Evolutionary conservation across 2,113 vertebrate genomes (phyloP).

Genomic region (Oreochromis niloticus): DNA sequence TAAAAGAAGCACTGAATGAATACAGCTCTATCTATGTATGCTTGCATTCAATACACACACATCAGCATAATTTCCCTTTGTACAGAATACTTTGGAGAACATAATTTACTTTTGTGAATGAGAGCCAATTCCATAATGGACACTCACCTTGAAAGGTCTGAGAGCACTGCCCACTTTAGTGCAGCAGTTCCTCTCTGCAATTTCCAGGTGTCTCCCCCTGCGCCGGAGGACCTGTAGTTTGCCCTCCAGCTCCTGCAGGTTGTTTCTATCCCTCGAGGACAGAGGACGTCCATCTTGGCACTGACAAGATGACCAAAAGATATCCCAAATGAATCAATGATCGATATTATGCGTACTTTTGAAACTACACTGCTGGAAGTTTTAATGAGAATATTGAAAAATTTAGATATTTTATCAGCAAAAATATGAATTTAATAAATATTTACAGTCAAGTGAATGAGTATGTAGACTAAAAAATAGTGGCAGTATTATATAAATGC

Average conservation of each 20-base stretch:
- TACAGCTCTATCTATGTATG: background rate
- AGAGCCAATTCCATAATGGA: slow-evolving; percentile 12
- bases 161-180: slow-evolving; percentile 84
- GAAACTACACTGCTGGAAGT: background rate
- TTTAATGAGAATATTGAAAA: background rate
- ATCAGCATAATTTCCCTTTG: background rate
- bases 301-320: slow-evolving; percentile 58
- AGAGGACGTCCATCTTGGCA: slow-evolving; percentile 91
- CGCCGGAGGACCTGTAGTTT: slow-evolving; percentile 82
- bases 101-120: background rate
- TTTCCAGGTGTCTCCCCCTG: slow-evolving; percentile 84
- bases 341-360: background rate
- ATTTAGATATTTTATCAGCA: background rate
- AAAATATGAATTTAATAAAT: background rate
- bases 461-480: background rate
- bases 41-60: background rate
- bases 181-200: slow-evolving; percentile 90
- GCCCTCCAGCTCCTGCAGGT: slow-evolving; percentile 85
- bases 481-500: background rate
- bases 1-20: background rate
- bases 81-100: background rate
- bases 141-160: slow-evolving; percentile 86
- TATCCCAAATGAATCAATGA: background rate
- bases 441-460: background rate
- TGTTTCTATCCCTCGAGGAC: slow-evolving; percentile 79